phyloP scores from a whole-genome alignment of 2,113 vertebrate species.

The Chamaetylas fuelleborni region DNA sequence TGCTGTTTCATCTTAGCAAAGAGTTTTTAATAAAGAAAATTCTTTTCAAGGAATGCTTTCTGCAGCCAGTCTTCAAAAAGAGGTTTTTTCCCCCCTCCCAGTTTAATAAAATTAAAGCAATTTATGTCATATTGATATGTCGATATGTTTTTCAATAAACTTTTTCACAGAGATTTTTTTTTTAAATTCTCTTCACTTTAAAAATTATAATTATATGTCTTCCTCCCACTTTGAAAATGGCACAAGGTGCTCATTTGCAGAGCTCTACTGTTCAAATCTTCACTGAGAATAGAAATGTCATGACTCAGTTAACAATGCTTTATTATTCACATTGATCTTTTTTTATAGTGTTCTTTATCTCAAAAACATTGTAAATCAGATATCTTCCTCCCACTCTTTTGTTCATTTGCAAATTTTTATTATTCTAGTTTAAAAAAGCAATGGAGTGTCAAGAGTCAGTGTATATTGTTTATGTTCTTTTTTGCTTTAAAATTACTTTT shows the following conservation, averaged over 20 bases:
- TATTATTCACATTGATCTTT: constrained; percentile 81
- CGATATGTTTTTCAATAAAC: constrained; percentile 82
- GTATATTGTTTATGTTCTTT: constrained; percentile 74
- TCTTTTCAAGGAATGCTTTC: constrained; percentile 67
- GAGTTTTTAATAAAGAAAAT: constrained; percentile 66
- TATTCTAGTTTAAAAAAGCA: constrained; percentile 79
- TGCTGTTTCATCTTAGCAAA: constrained; percentile 62
- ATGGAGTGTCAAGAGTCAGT: constrained; percentile 75
- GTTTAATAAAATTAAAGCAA: constrained; percentile 77
- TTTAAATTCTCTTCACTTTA: constrained; percentile 66
- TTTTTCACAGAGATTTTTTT: constrained; percentile 67
- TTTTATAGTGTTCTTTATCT: constrained; percentile 81
- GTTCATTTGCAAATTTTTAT: constrained; percentile 82
- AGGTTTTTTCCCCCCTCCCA: constrained; percentile 44
- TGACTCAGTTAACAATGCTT: constrained; percentile 83
- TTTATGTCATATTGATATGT: constrained; percentile 78
- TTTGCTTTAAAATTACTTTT: constrained; percentile 70
- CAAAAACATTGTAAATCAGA: constrained; percentile 82
- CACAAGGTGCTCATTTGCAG: constrained; percentile 75
- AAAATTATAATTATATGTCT: constrained; percentile 80
- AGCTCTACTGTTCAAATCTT: constrained; percentile 75
- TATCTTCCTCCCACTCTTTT: constrained; percentile 81
- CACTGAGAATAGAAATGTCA: constrained; percentile 81
- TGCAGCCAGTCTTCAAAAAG: constrained; percentile 64
- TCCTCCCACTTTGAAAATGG: constrained; percentile 77